phyloP scores from a whole-genome alignment of 2,113 vertebrate genomes.

The Pelusios castaneus region DNA sequence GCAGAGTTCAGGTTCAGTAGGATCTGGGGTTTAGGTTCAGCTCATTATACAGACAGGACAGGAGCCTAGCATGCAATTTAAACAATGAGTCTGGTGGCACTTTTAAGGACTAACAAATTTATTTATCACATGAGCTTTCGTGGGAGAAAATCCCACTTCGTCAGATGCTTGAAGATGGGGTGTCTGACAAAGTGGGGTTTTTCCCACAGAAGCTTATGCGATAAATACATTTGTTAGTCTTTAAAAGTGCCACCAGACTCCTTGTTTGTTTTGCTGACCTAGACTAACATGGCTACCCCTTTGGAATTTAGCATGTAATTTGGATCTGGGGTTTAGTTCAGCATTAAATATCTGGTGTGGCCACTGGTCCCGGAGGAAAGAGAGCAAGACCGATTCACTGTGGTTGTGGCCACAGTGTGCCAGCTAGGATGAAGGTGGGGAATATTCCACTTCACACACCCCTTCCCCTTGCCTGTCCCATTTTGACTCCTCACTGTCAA shows the following conservation, averaged over 20 bases:
- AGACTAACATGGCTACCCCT: too few relatives aligned
- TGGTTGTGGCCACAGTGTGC: fast-evolving
- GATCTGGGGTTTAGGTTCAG: neutral
- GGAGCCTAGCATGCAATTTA: fast-evolving
- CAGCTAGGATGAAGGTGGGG: neutral
- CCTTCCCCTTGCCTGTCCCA: neutral
- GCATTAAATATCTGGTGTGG: neutral
- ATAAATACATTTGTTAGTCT: too few relatives aligned
- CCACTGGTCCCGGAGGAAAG: neutral
- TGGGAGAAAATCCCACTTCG: too few relatives aligned
- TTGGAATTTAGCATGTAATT: fast-evolving
- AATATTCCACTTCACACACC: fast-evolving
- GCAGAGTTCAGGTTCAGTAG: fast-evolving
- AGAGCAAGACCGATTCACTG: neutral
- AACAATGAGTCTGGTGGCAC: too few relatives aligned
- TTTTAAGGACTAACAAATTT: too few relatives aligned
- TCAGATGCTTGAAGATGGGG: too few relatives aligned
- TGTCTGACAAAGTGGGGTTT: too few relatives aligned
- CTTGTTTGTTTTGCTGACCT: too few relatives aligned
- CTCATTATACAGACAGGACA: neutral
- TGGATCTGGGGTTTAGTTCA: neutral
- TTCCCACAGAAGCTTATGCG: too few relatives aligned
- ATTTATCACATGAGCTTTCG: too few relatives aligned
- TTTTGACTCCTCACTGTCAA: neutral
- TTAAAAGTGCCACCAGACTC: too few relatives aligned